Evolutionary conservation across 2,113 vertebrate genomes (phyloP).

Genomic region (Uria aalge): DNA sequence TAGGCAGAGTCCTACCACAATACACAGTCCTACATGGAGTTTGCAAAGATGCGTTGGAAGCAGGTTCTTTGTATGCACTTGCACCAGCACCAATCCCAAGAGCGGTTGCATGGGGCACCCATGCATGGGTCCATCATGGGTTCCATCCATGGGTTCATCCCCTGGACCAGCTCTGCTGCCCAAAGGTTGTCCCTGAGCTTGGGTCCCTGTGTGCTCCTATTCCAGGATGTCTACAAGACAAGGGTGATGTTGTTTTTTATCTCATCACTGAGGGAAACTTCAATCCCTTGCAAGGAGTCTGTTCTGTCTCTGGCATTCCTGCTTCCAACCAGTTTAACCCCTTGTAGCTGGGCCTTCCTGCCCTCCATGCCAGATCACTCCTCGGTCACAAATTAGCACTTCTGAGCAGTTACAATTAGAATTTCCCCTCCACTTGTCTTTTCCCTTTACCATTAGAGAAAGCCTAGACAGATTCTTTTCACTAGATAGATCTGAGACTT

Average conservation of each 20-base stretch:
- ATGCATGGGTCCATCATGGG: background rate
- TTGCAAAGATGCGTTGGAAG: background rate
- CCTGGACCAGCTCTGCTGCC: background rate
- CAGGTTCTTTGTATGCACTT: background rate
- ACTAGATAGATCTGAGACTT: background rate
- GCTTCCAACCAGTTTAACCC: background rate
- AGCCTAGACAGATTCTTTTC: background rate
- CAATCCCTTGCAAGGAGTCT: background rate
- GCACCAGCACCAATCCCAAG: background rate
- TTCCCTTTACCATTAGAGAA: background rate
- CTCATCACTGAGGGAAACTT: background rate
- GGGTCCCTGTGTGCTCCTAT: fast-evolving
- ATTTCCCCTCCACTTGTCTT: background rate
- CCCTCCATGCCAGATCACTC: background rate
- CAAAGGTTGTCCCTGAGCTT: background rate
- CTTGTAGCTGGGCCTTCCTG: background rate
- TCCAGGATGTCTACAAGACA: background rate
- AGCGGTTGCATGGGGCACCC: background rate
- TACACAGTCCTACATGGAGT: fast-evolving
- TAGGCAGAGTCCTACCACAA: background rate
- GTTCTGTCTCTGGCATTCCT: background rate
- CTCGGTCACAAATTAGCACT: background rate
- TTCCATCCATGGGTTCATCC: background rate
- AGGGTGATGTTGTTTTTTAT: background rate
- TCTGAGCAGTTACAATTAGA: background rate